phyloP scores from a whole-genome alignment of 2,888 invertebrate genomes.

The Morpho deidamia region DNA sequence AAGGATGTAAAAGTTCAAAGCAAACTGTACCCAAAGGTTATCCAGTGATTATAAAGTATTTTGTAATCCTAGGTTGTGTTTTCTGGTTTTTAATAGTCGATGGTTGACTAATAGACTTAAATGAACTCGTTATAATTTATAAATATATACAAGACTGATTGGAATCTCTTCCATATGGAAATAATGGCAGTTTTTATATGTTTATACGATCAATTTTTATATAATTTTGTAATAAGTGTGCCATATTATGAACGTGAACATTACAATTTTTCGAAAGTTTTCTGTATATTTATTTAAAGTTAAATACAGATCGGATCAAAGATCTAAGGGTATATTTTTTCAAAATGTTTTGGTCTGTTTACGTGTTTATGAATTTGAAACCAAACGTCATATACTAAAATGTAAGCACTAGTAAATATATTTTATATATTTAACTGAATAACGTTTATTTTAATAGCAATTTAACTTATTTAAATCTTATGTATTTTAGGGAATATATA shows the following conservation, averaged over 20 bases:
- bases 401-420: too few species aligned
- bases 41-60: slow-evolving; percentile 24
- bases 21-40: slow-evolving; percentile 33
- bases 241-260: slow-evolving; percentile 5
- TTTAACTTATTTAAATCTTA: too few species aligned
- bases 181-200: slow-evolving; percentile 1
- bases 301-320: too few species aligned
- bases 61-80: slow-evolving; percentile 12
- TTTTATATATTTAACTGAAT: too few species aligned
- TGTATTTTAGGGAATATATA: too few species aligned
- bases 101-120: background rate
- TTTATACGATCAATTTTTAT: background rate
- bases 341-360: too few species aligned
- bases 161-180: slow-evolving; percentile 24
- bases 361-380: too few species aligned
- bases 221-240: slow-evolving; percentile 9
- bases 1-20: slow-evolving; percentile 45
- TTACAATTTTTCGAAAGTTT: too few species aligned
- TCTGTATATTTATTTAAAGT: too few species aligned
- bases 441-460: too few species aligned
- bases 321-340: too few species aligned
- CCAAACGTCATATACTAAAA: too few species aligned
- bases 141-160: slow-evolving; percentile 27
- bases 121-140: background rate
- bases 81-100: background rate